Base-by-base conservation (phyloP, 2,113 vertebrate species). In the Potamarius usumacintae region DNA sequence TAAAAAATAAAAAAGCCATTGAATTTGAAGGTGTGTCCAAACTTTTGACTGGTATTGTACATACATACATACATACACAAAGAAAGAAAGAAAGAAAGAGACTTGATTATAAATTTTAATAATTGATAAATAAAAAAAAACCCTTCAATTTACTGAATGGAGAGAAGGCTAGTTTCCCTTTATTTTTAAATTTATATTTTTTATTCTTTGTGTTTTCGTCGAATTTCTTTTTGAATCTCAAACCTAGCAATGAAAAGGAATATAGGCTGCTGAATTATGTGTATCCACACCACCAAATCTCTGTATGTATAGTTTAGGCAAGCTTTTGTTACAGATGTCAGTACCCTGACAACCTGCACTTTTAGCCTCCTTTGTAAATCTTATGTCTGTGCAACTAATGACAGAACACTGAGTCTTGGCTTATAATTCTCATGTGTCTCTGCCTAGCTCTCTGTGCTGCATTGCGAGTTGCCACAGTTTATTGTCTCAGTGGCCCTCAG, bases 381-480 rank as follows among this genome's bases (percentile, higher is more conserved):
- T 82, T 74, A 82, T 87, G 86, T 91, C 83, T 55, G 50, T 50
- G 52, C 74, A 91, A 88, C 83, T 90, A 93, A 94, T 82, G 88
- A 87, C 87, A 88, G 82, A 92, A 90, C 83, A 89, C 90, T 93
- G 91, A 92, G 91, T 92, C 91, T 91, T 90, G 86, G 83, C 86
- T 89, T 93, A 67, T 91, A 92, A 93, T 90, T 94, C 90, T 88
- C 90, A 92, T 92, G 90, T 94, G 93, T 88, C 88, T 92, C 81
- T 92, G 89, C 89, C 94, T 94, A 91, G 85, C 87, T 20, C 42
- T 69, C 82, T 90, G 82, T 90, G 89, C 84, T 90, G 84, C 79
- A 87, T 90, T 90, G 89, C 87, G 86, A 92, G 90, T 91, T 85
- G 82, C 92, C 92, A 94, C 94, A 93, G 91, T 90, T 94, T 92